Evolutionary conservation across 2,888 invertebrate genomes (phyloP).

Genomic region (Amblyjoppa proteus): DNA sequence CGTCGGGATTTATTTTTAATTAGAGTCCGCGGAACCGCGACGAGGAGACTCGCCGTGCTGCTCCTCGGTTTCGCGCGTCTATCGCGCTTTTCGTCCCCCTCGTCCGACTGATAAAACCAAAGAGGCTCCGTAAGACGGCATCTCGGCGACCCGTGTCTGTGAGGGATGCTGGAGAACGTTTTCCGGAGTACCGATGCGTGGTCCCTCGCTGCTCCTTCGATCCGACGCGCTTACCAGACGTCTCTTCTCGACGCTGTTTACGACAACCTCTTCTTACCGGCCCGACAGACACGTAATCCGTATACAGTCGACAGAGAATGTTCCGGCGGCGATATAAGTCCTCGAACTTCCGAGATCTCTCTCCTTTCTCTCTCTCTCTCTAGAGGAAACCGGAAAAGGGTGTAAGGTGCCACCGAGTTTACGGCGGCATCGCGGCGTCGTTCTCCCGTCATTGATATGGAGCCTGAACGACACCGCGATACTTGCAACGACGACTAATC

Average conservation of each 20-base stretch:
- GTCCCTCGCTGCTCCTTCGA: slow-evolving; percentile 24
- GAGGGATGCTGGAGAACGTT: slow-evolving; percentile 9
- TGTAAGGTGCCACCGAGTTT: slow-evolving; percentile 68
- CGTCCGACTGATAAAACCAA: slow-evolving; percentile 1
- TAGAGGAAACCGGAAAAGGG: slow-evolving; percentile 32
- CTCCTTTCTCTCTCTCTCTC: slow-evolving; percentile 17
- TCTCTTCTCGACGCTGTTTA: slow-evolving; percentile 43
- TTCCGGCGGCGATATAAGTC: slow-evolving; percentile 61
- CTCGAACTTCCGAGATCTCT: slow-evolving; percentile 42
- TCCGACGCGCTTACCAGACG: neutral
- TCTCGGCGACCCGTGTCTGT: neutral
- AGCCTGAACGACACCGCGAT: slow-evolving; percentile 50
- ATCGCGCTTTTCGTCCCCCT: neutral
- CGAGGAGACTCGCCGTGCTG: slow-evolving; percentile 4
- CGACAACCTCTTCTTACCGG: slow-evolving; percentile 52
- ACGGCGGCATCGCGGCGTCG: slow-evolving; percentile 60
- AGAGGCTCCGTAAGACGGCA: neutral
- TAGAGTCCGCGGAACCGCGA: slow-evolving; percentile 71
- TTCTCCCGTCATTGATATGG: slow-evolving; percentile 56
- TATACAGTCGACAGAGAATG: slow-evolving; percentile 56
- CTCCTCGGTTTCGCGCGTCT: slow-evolving; percentile 26
- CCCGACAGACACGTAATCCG: slow-evolving; percentile 55
- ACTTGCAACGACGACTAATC: slow-evolving; percentile 51
- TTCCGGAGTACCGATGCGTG: slow-evolving; percentile 15
- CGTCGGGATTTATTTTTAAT: slow-evolving; percentile 81